Base-by-base conservation (phyloP, 1,140 invertebrate genomes). In the Drosophila chauvacae region DNA sequence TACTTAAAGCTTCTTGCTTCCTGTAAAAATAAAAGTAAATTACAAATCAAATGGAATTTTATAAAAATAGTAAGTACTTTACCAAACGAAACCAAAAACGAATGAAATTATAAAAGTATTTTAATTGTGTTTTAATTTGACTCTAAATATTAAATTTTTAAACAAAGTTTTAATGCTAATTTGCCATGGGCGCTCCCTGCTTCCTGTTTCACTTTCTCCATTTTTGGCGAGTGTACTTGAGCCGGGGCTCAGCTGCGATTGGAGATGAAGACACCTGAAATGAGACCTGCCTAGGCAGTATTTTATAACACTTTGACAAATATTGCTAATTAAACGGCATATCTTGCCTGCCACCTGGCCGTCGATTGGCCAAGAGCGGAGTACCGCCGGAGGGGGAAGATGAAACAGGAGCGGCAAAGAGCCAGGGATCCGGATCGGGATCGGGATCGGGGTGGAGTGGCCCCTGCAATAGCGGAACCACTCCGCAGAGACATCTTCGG, bases 261-360 rank as follows among this genome's bases (percentile, higher is more conserved):
- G 37, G 35, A 60, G 60, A 73, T 83, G 83, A 87, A 77, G 84
- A 88, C 83, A 87, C 84, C 68, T 48, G 77, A 74, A 77, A 78
- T 76, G 63, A 70, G 81, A 68, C 55, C 65, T 86, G 57, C 55
- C 70, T 56, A 58, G 50, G 61, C 62, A 77, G 71, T 68, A 68
- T 88, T 77, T 77, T 68, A 81, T 80, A 62, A 63, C 55, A 65
- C 63, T 68, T 73, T 90, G 84, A 81, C 85, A 88, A 88, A 90
- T 90, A 88, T 81, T 77, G 62, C 69, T 84, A 90, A 88, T 88
- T 84, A 90, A 87, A 80, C 70, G 42, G 30, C 77, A 62, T 75
- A 23, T 70, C 23, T 37, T 74, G 65, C 47, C 50, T 56, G 68
- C 74, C 66, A 55, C 50, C 71, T 80, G 64, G 53, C 47, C 39